phyloP scores from a whole-genome alignment of 2,797 vertebrate species.

The Pristis pectinata region DNA sequence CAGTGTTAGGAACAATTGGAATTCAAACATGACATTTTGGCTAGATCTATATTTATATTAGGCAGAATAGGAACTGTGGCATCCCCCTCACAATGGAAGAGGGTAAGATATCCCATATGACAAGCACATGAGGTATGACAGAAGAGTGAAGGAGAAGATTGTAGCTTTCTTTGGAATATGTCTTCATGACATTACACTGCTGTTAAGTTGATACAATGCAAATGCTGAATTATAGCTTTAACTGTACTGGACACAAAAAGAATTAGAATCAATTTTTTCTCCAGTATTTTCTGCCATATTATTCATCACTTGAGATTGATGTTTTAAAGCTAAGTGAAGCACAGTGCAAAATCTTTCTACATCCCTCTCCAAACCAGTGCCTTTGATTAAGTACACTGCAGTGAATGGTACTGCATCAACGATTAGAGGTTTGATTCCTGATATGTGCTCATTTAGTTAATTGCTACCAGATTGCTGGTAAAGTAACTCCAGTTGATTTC shows the following conservation, averaged over 20 bases:
- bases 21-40: background rate
- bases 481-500: background rate
- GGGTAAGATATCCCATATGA: background rate
- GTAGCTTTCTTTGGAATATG: background rate
- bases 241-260: constrained; percentile 41
- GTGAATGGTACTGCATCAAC: background rate
- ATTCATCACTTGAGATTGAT: background rate
- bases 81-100: background rate
- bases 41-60: background rate
- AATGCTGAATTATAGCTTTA: background rate
- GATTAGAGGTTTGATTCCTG: background rate
- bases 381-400: background rate
- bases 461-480: background rate
- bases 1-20: background rate
- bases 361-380: background rate
- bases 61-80: background rate
- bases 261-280: constrained; percentile 51
- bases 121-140: background rate
- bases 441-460: background rate
- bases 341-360: background rate
- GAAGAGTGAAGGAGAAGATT: background rate
- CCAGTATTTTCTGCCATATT: background rate
- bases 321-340: background rate
- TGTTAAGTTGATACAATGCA: background rate
- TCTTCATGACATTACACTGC: background rate